Conservation (phyloP, 2,797 vertebrate species). For the Synaphobranchus kaupii region DNA sequence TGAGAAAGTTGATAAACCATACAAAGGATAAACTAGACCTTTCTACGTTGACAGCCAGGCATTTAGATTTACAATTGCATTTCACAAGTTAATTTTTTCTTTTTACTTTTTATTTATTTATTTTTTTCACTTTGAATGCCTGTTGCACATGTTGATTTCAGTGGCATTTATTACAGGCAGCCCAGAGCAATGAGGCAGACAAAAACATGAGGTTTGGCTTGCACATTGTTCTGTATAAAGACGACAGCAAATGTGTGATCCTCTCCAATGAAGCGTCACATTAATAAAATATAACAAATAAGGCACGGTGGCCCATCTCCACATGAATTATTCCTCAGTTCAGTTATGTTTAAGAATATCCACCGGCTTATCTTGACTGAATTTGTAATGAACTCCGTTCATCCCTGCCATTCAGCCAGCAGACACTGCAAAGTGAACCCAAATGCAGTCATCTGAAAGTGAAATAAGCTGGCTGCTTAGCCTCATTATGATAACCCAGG, state of each 20-base stretch:
- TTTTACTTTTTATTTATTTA: no score
- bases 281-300: constrained; percentile 23
- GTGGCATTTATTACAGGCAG: neutral
- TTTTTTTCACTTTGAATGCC: neutral
- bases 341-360: constrained; percentile 20
- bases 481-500: constrained; percentile 1
- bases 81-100: neutral
- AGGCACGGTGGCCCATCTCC: neutral
- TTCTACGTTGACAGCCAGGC: neutral
- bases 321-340: constrained; percentile 14
- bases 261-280: constrained; percentile 8
- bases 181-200: neutral
- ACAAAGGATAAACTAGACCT: neutral
- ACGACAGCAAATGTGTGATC: constrained; percentile 12
- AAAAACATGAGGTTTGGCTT: neutral
- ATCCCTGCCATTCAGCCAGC: neutral
- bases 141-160: neutral
- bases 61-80: neutral
- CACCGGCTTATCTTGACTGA: constrained; percentile 9
- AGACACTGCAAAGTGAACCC: neutral
- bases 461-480: neutral
- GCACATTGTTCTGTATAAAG: neutral
- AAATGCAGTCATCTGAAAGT: neutral
- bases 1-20: neutral
- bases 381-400: neutral